A percentile compares a stretch with the other conserved stretches of the same genome.
These are phyloP conservation scores for Psittacula derbiana DNA, from an alignment of 2,797 vertebrate species.

Conservation along the genomic window DNA sequence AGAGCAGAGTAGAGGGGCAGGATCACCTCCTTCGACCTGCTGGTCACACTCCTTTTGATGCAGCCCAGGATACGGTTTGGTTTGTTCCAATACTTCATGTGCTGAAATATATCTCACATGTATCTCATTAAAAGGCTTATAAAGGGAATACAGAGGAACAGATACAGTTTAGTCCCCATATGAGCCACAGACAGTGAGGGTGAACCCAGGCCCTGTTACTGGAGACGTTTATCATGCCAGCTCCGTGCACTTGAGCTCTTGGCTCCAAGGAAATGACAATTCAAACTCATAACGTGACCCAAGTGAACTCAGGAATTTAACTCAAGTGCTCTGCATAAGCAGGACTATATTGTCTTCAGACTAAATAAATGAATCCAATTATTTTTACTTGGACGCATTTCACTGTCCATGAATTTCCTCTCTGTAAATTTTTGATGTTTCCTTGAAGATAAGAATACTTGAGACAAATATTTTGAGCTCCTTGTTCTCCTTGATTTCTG, in stretches of 20 bases:
- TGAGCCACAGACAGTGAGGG: rapidly evolving
- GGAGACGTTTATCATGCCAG: not conserved
- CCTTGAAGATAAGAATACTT: not conserved
- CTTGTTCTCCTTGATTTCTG: not conserved
- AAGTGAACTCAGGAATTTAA: not conserved
- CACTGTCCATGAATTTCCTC: not conserved
- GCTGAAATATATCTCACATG: rapidly evolving
- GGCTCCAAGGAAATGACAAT: not conserved
- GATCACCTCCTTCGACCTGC: too few relatives aligned
- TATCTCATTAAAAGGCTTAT: not conserved
- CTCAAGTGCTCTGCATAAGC: not conserved
- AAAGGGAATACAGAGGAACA: not conserved
- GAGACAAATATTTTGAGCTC: not conserved
- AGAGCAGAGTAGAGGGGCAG: too few relatives aligned
- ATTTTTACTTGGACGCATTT: not conserved
- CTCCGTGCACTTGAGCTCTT: not conserved
- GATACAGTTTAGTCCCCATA: rapidly evolving
- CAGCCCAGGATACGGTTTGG: not conserved
- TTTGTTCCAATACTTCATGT: not conserved
- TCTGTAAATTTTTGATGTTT: not conserved
- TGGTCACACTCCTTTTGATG: too few relatives aligned
- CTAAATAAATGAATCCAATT: not conserved
- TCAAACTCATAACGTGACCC: not conserved
- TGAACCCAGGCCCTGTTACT: not conserved
- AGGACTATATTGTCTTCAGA: not conserved